Percentiles rank a stretch among this genome's conserved stretches.
These are phyloP conservation scores for Sebastes glaucus DNA, from an alignment of 2,797 vertebrate species.

Conservation along the genomic window DNA sequence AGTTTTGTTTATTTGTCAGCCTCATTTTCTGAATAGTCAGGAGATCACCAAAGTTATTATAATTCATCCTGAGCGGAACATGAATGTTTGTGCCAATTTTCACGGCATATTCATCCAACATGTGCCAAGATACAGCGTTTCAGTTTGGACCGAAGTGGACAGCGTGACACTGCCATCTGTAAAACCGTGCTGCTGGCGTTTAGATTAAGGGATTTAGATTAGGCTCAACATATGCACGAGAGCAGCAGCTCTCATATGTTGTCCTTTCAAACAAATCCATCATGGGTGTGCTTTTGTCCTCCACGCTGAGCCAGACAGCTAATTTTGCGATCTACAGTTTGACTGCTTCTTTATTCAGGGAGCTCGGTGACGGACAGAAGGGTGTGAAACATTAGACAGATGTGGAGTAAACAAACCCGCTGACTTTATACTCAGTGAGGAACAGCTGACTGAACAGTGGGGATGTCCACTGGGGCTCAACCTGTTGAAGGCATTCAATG, in stretches of 20 bases:
- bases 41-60: too few species aligned
- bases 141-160: neutral
- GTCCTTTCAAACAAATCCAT: neutral
- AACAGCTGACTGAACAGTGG: too few species aligned
- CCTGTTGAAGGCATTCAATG: neutral
- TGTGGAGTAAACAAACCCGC: constrained; percentile 4
- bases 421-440: too few species aligned
- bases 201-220: neutral
- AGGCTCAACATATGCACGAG: neutral
- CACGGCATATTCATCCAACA: neutral
- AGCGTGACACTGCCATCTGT: neutral
- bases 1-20: neutral
- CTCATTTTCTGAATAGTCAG: too few species aligned
- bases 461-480: too few species aligned
- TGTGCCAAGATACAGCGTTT: neutral
- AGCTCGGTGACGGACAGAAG: neutral
- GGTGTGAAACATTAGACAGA: neutral
- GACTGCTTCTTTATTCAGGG: neutral
- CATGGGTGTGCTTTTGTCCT: neutral
- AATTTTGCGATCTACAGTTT: neutral
- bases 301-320: neutral
- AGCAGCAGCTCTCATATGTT: neutral
- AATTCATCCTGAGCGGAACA: neutral
- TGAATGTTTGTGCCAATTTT: neutral
- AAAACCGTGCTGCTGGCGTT: neutral